phyloP scores from a whole-genome alignment of 2,888 invertebrate genomes.

The Stegophylla sp. region DNA sequence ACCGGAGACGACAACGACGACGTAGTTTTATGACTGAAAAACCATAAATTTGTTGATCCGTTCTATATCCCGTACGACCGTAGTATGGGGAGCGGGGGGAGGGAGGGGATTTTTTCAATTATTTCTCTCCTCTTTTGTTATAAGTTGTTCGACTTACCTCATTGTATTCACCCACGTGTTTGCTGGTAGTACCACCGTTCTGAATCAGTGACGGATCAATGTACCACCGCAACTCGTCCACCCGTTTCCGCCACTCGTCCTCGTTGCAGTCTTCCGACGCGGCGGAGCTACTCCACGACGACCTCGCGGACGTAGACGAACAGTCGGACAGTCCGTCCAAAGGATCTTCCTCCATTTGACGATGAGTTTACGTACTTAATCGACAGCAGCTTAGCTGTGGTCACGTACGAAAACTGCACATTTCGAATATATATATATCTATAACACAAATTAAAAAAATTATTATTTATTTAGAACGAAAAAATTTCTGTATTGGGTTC shows the following conservation, averaged over 20 bases:
- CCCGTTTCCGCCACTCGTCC: constrained; percentile 49
- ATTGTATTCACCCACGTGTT: constrained; percentile 10
- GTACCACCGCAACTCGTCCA: constrained; percentile 48
- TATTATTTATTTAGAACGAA: too few relatives aligned
- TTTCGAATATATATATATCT: background rate
- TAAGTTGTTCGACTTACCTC: constrained; percentile 14
- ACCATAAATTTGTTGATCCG: constrained; percentile 21
- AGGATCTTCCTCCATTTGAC: constrained; percentile 40
- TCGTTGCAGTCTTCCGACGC: constrained; percentile 37
- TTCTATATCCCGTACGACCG: too few relatives aligned
- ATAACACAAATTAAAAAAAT: too few relatives aligned
- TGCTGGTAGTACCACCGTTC: constrained; percentile 23
- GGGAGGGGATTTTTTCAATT: constrained; percentile 32
- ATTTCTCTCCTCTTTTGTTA: background rate
- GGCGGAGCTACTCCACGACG: constrained; percentile 53
- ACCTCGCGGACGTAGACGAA: constrained; percentile 36
- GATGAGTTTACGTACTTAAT: too few relatives aligned
- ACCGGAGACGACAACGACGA: too few relatives aligned
- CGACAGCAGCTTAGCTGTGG: too few relatives aligned
- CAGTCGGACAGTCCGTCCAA: constrained; percentile 41
- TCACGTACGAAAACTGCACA: background rate
- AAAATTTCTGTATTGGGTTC: too few relatives aligned
- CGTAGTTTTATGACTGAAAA: constrained; percentile 41
- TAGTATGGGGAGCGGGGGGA: too few relatives aligned
- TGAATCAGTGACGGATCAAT: constrained; percentile 36